A percentile compares a stretch with the other conserved stretches of the same genome.
phyloP scores from a whole-genome alignment of 2,888 invertebrate genomes.

The Exocentrus adspersus region DNA sequence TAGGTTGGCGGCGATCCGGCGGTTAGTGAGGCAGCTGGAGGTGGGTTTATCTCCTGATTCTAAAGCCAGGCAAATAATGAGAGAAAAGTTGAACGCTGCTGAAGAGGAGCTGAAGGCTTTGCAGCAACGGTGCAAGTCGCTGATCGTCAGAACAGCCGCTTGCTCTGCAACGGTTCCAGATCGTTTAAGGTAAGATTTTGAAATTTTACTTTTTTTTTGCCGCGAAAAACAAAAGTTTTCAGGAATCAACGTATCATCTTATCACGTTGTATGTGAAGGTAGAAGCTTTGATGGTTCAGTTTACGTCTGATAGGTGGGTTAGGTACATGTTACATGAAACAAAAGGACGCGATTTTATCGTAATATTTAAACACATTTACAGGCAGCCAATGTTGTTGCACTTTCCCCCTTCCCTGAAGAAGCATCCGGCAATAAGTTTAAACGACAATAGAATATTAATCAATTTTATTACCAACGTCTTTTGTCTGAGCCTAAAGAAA shows the following conservation, averaged over 20 bases:
- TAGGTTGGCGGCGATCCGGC: constrained; percentile 73
- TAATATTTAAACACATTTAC: constrained; percentile 1
- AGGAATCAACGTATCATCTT: not conserved
- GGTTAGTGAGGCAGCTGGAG: constrained; percentile 75
- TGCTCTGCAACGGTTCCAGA: constrained; percentile 54
- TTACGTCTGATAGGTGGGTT: not conserved
- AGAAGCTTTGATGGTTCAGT: not conserved
- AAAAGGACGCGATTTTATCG: not conserved
- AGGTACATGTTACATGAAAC: too few species aligned
- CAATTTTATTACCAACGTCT: constrained; percentile 44
- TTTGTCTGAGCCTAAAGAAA: constrained; percentile 32
- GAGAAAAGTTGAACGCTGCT: constrained; percentile 76
- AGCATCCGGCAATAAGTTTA: constrained; percentile 47
- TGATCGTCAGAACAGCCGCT: constrained; percentile 69
- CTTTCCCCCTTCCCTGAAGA: not conserved
- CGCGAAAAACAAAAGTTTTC: too few species aligned
- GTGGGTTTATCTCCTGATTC: constrained; percentile 75
- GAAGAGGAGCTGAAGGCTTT: constrained; percentile 76
- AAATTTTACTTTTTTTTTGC: too few species aligned
- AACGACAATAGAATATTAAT: constrained; percentile 43
- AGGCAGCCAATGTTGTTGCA: constrained; percentile 3
- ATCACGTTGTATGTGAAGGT: too few species aligned
- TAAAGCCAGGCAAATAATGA: constrained; percentile 72
- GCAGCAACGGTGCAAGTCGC: constrained; percentile 76
- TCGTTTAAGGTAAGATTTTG: constrained; percentile 43